These are phyloP conservation scores for Oligia fasciuncula DNA, from an alignment of 2,888 invertebrate genomes.

Conservation along the genomic window DNA sequence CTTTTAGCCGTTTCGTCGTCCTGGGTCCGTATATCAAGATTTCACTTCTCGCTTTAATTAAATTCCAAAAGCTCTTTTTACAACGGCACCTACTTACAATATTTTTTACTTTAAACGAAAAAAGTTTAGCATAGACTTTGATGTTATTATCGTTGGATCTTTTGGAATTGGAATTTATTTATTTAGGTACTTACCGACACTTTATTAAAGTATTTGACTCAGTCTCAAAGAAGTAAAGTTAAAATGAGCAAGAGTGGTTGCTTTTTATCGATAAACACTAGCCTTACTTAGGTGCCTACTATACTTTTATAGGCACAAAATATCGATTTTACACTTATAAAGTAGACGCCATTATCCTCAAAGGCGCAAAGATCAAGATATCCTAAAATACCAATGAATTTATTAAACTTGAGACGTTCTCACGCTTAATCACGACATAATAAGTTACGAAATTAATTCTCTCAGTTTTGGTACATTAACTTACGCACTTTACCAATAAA, in stretches of 20 bases:
- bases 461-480: conserved; percentile 37
- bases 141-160: conserved; percentile 3
- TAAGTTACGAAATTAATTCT: conserved; percentile 39
- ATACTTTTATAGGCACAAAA: too few species aligned
- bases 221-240: conserved; percentile 3
- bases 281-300: too few species aligned
- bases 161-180: conserved; percentile 22
- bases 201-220: conserved; percentile 4
- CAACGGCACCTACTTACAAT: background rate
- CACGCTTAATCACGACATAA: conserved; percentile 27
- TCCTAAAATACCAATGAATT: conserved; percentile 8
- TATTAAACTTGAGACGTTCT: conserved; percentile 31
- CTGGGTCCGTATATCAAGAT: background rate
- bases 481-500: conserved; percentile 53
- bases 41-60: background rate
- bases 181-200: background rate
- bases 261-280: too few species aligned
- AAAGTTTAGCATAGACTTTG: background rate
- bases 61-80: background rate
- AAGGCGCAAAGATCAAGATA: conserved; percentile 1
- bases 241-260: background rate
- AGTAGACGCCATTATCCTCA: background rate
- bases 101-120: background rate
- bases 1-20: background rate
- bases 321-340: conserved; percentile 3